Conservation (phyloP, 92 coral and sea anemone species). For the Zoanthus solanderi region DNA sequence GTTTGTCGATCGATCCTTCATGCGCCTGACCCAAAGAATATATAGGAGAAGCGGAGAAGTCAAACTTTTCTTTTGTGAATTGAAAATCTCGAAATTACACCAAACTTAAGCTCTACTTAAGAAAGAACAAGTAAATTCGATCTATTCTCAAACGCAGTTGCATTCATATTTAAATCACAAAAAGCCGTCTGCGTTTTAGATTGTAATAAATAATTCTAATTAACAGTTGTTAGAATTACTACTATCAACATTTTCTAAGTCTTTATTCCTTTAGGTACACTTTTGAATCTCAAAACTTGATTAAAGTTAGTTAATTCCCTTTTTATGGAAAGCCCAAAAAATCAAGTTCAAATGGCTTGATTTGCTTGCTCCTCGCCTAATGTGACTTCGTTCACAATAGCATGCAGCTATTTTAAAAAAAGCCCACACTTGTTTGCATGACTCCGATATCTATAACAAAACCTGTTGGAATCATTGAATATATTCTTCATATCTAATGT, state of each 20-base stretch:
- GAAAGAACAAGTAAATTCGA: neutral
- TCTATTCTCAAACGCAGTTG: neutral
- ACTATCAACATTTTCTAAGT: neutral
- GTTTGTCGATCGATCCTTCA: neutral
- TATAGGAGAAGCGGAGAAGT: neutral
- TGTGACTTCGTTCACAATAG: conserved; percentile 10
- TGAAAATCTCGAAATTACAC: neutral
- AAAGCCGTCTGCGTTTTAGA: neutral
- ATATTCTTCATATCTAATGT: neutral
- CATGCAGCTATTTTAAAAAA: neutral
- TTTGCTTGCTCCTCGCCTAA: neutral
- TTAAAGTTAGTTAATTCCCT: neutral
- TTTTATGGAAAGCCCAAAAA: neutral
- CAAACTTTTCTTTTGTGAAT: neutral
- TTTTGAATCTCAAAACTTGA: neutral
- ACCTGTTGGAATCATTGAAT: conserved; percentile 14
- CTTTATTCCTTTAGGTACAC: neutral
- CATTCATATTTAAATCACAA: neutral
- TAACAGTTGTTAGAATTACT: neutral
- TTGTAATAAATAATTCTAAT: neutral
- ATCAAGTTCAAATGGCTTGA: neutral
- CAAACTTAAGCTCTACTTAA: neutral
- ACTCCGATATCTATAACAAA: neutral
- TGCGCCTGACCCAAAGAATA: neutral
- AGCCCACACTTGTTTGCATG: conserved; percentile 21